phyloP scores from a whole-genome alignment of 2,113 vertebrate species.

The Chloropsis cyanopogon region DNA sequence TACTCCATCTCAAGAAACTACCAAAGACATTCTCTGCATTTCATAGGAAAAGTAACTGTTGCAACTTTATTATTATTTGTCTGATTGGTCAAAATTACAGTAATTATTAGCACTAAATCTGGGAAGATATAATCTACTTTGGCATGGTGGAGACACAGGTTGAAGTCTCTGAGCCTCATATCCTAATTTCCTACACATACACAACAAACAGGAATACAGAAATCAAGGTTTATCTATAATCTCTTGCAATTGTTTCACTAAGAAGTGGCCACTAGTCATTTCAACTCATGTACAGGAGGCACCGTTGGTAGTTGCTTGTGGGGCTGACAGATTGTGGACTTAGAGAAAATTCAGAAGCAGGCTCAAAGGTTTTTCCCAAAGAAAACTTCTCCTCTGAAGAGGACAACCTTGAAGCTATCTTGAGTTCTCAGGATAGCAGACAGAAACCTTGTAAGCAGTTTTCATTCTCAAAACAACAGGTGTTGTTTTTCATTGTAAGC shows the following conservation, averaged over 20 bases:
- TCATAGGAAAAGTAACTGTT: not conserved
- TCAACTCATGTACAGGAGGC: not conserved
- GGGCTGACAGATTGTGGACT: no score
- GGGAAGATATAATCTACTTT: not conserved
- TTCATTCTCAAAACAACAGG: no score
- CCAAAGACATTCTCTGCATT: not conserved
- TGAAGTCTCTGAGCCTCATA: not conserved
- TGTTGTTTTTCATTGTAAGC: no score
- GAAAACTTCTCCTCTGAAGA: no score
- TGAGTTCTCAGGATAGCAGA: no score
- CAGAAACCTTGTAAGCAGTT: no score
- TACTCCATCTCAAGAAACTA: not conserved
- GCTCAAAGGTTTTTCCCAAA: no score
- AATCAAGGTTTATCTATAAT: not conserved
- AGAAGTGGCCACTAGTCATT: not conserved
- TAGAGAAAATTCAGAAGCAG: no score
- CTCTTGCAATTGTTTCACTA: not conserved
- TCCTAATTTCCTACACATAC: not conserved
- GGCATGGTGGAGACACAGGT: not conserved
- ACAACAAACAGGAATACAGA: not conserved
- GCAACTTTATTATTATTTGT: not conserved
- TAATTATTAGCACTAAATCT: not conserved
- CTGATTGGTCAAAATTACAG: not conserved
- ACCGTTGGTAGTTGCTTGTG: not conserved
- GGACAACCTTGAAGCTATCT: no score